phyloP scores from a whole-genome alignment of 2,797 vertebrate genomes.

The Erithacus rubecula region DNA sequence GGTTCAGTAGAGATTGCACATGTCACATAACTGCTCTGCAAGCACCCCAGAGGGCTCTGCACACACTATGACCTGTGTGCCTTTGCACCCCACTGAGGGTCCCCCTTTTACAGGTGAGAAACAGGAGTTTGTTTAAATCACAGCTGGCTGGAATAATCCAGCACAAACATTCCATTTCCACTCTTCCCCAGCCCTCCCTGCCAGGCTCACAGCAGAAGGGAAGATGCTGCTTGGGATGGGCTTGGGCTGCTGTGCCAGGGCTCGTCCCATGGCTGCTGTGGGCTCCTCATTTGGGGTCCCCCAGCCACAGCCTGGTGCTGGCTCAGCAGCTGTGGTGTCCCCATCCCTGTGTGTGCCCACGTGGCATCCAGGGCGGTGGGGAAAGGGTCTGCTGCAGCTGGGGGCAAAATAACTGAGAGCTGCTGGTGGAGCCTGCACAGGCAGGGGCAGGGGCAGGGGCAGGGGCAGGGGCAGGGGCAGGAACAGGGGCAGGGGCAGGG shows the following conservation, averaged over 20 bases:
- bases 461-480: too few relatives aligned
- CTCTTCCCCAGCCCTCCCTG: background rate
- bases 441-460: too few relatives aligned
- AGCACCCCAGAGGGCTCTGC: background rate
- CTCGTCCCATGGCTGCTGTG: slow-evolving; percentile 45
- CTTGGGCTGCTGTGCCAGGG: background rate
- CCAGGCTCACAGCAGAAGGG: background rate
- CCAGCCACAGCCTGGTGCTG: slow-evolving; percentile 75
- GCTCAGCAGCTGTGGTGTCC: background rate
- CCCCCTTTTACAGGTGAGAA: background rate
- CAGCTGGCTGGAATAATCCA: background rate
- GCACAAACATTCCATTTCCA: background rate
- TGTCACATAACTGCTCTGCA: fast-evolving
- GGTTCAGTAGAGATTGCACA: background rate
- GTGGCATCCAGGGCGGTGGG: background rate
- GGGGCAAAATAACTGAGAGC: background rate
- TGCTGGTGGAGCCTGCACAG: background rate
- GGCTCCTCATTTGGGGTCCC: slow-evolving; percentile 69
- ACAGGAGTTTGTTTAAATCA: background rate
- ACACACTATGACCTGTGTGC: fast-evolving
- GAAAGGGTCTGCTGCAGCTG: fast-evolving
- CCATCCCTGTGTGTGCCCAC: too few relatives aligned
- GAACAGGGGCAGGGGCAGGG: too few relatives aligned
- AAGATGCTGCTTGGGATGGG: background rate
- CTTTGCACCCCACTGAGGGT: fast-evolving